These are phyloP conservation scores for Cynodonichthys magdalenae DNA, from an alignment of 2,797 vertebrate genomes.

Conservation along the genomic window DNA sequence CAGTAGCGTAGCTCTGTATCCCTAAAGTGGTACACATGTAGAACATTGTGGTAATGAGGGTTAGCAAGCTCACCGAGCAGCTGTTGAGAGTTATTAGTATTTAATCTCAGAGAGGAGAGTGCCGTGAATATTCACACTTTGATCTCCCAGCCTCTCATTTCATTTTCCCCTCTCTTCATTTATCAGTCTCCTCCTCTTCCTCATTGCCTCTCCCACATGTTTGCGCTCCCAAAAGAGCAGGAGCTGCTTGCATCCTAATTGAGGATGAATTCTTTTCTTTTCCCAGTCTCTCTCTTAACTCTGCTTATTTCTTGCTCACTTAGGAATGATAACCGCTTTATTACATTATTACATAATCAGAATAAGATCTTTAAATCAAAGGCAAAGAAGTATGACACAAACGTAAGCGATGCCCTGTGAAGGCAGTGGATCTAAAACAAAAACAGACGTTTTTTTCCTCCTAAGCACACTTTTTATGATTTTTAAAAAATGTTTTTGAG, in stretches of 20 bases:
- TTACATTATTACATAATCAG: constrained; percentile 40
- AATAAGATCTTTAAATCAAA: constrained; percentile 22
- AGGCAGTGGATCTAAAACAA: constrained; percentile 17
- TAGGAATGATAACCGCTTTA: constrained; percentile 34
- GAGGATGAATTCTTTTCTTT: constrained; percentile 29
- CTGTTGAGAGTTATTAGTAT: constrained; percentile 78
- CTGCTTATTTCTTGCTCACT: constrained; percentile 26
- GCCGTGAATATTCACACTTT: constrained; percentile 77
- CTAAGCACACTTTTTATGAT: constrained; percentile 25
- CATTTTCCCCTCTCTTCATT: constrained; percentile 52
- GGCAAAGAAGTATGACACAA: constrained; percentile 11
- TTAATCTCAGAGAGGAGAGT: constrained; percentile 69
- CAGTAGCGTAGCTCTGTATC: constrained; percentile 50
- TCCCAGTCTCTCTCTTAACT: background rate
- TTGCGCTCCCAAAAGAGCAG: constrained; percentile 41
- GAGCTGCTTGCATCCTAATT: constrained; percentile 55
- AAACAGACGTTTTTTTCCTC: constrained; percentile 18
- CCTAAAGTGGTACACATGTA: constrained; percentile 73
- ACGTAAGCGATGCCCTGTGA: background rate
- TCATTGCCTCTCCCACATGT: constrained; percentile 40
- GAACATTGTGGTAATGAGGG: constrained; percentile 73
- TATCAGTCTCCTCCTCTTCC: constrained; percentile 42
- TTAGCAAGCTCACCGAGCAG: constrained; percentile 71
- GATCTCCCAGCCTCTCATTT: constrained; percentile 68
- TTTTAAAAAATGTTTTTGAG: constrained; percentile 13